Percentiles rank a stretch among this genome's conserved stretches.
phyloP scores from a whole-genome alignment of 2,888 invertebrate genomes.

The Plebejus melissa region DNA sequence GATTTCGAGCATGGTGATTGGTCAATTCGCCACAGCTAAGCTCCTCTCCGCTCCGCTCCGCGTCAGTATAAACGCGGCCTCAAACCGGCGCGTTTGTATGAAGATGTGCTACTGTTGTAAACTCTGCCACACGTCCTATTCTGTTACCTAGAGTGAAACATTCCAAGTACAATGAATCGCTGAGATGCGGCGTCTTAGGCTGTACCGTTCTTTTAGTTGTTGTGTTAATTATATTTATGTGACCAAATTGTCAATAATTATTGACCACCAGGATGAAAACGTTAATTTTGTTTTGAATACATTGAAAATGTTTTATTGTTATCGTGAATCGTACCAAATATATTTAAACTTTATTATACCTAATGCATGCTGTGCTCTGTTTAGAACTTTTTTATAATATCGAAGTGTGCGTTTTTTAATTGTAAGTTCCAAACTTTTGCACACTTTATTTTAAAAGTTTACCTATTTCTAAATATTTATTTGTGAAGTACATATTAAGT shows the following conservation, averaged over 20 bases:
- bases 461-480: slow-evolving; percentile 16
- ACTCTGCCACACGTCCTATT: background rate
- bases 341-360: slow-evolving; percentile 29
- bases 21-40: too few species aligned
- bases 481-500: slow-evolving; percentile 24
- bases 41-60: too few species aligned
- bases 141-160: slow-evolving; percentile 7
- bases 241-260: background rate
- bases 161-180: slow-evolving; percentile 11
- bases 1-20: too few species aligned
- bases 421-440: slow-evolving; percentile 8
- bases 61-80: too few species aligned
- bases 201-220: background rate
- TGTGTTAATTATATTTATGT: background rate
- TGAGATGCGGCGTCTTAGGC: background rate
- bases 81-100: background rate
- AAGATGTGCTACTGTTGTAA: background rate
- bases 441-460: background rate
- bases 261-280: background rate
- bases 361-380: slow-evolving; percentile 25
- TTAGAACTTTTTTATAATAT: background rate
- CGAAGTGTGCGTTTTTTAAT: slow-evolving; percentile 1
- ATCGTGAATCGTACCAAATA: slow-evolving; percentile 31
- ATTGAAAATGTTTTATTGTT: slow-evolving; percentile 34
- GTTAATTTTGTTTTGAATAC: background rate